Conservation (phyloP, 2,888 invertebrate genomes). For the Drosophila birchii region DNA sequence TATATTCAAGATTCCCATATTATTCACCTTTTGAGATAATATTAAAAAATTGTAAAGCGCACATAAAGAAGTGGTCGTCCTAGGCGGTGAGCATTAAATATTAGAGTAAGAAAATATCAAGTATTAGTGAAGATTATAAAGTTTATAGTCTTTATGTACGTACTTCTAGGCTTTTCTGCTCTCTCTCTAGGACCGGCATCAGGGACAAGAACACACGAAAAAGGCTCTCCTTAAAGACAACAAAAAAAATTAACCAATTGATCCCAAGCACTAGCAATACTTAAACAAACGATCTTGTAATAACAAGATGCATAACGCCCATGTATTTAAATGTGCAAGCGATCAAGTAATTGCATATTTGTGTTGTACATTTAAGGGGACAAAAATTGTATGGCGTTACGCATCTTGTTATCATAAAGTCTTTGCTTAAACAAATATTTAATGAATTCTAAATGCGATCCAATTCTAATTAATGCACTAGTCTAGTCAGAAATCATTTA, state of each 20-base stretch:
- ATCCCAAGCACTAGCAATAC: conserved; percentile 53
- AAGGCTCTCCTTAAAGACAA: conserved; percentile 11
- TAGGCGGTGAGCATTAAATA: not conserved
- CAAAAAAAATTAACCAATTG: conserved; percentile 12
- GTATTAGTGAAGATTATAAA: conserved; percentile 1
- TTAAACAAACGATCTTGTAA: conserved; percentile 30
- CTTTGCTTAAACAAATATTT: conserved; percentile 3
- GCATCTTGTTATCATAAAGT: not conserved
- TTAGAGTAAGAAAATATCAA: conserved; percentile 4
- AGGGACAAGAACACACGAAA: conserved; percentile 2
- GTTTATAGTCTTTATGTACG: not conserved
- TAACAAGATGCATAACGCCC: not conserved
- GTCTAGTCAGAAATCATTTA: conserved; percentile 76
- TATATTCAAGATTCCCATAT: conserved; percentile 42
- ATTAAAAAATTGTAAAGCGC: conserved; percentile 64
- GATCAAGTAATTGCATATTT: not conserved
- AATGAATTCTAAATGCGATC: conserved; percentile 63
- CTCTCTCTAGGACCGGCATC: conserved; percentile 25
- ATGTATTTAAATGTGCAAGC: not conserved
- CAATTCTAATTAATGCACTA: conserved; percentile 65
- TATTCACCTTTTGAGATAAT: conserved; percentile 33
- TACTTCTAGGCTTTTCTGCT: conserved; percentile 6
- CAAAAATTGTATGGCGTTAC: not conserved
- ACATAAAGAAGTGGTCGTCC: conserved; percentile 44
- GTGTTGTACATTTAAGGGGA: not conserved